These are phyloP conservation scores for Eubucco bourcierii DNA, from an alignment of 2,113 vertebrate genomes.

Conservation along the genomic window DNA sequence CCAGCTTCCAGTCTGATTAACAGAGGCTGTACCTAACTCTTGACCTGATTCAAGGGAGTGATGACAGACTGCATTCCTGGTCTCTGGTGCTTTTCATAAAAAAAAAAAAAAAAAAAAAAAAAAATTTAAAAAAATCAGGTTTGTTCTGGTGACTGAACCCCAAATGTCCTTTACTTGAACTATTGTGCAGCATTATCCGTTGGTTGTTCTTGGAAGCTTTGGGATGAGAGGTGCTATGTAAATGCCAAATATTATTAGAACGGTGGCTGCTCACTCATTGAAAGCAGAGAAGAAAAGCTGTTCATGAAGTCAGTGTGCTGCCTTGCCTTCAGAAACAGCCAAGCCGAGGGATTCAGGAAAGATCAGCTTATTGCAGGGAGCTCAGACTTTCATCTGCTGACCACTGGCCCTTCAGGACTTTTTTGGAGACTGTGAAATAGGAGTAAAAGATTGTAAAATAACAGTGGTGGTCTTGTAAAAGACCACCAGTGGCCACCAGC, in stretches of 20 bases:
- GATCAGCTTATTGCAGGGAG: not conserved
- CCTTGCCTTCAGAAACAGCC: not conserved
- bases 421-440: not conserved
- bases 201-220: slow-evolving; percentile 10
- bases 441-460: not conserved
- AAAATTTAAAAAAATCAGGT: not conserved
- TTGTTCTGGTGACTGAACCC: not conserved
- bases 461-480: slow-evolving; percentile 23
- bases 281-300: not conserved
- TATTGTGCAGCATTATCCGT: not conserved
- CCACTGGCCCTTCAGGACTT: not conserved
- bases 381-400: not conserved
- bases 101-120: not conserved
- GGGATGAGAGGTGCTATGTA: not conserved
- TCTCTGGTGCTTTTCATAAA: not conserved
- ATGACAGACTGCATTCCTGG: not conserved
- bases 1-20: not conserved
- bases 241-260: not conserved
- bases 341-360: not conserved
- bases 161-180: not conserved
- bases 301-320: not conserved
- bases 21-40: not conserved
- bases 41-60: not conserved
- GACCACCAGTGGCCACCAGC: not conserved
- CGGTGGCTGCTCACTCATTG: not conserved